phyloP scores from a whole-genome alignment of 1,140 invertebrate genomes.

The Cydia strobilella region DNA sequence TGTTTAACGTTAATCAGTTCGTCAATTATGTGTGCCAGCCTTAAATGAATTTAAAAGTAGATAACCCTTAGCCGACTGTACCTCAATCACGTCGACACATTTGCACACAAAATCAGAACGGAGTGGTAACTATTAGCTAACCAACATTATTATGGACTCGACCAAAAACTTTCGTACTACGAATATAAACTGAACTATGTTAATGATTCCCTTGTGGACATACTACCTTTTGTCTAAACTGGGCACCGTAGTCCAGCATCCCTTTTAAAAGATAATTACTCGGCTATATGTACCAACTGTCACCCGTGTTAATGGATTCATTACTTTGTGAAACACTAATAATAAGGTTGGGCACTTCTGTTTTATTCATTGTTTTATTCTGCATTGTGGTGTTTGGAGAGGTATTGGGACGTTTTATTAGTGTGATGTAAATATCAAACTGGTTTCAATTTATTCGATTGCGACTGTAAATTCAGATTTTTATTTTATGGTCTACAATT shows the following conservation, averaged over 20 bases:
- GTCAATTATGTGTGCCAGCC: no score
- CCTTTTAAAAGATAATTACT: constrained; percentile 32
- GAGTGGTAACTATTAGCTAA: constrained; percentile 24
- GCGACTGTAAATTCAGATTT: neutral
- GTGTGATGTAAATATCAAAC: neutral
- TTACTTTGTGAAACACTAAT: constrained; percentile 23
- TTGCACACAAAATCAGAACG: constrained; percentile 12
- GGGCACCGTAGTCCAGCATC: neutral
- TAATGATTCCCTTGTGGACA: neutral
- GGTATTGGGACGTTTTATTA: neutral
- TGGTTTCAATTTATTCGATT: neutral
- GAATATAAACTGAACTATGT: neutral
- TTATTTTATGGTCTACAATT: neutral
- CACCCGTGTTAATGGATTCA: constrained; percentile 30
- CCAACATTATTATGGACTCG: constrained; percentile 24
- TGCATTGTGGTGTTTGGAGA: constrained; percentile 5
- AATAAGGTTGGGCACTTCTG: constrained; percentile 26
- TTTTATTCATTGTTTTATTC: constrained; percentile 11
- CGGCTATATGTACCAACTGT: constrained; percentile 29
- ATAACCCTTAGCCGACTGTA: neutral
- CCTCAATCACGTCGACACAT: constrained; percentile 9
- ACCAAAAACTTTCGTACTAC: constrained; percentile 11
- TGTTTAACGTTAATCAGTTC: no score
- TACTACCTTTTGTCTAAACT: neutral
- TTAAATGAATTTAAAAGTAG: neutral